Evolutionary conservation across 1,140 invertebrate species (phyloP), one percentile per base, ranked within the genome.

Genomic region (Diorhabda elongata): DNA sequence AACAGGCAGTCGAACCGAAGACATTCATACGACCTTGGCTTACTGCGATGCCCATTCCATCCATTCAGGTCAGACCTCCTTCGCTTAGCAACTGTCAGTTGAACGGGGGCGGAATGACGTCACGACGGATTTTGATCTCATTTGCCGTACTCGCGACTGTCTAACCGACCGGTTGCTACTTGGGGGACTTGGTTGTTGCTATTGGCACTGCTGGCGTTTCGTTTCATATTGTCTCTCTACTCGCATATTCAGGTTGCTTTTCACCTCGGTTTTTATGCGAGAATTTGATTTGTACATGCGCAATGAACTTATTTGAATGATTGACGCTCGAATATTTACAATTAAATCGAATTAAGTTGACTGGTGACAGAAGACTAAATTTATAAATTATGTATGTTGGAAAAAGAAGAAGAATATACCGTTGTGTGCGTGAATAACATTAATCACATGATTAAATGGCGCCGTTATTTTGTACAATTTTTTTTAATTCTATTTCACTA

Each of bases 11-110:
- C 11, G n/a, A 42, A 62, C 42, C 61, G 61, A 62, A 44, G 63
- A 64, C 63, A 43, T 64, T 64, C 44, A 43, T 57, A 42, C 63
- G 63, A 64, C 63, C 63, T 64, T 64, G 63, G 63, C 63, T 64
- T 45, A 64, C 63, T 64, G 45, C 61, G 61, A 62, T 62, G 61
- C 11, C 61, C 61, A 62, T 62, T 62, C 44, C 47, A 44, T 44
- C 42, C 61, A 62, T 42, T 42, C 42, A 44, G 44, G 43, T 44
- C 42, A 42, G 61, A 43, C 61, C 63, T 64, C 63, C 44, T 56
- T 64, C 45, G 63, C 63, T 64, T 64, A 64, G 63, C 63, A 64
- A 64, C 63, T 57, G 45, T 45, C 52, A 64, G 44, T n/a, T n/a
- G 47, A 63, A 64, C 26, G 63, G 63, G 63, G 63, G 63, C 63